These are phyloP conservation scores for Bradypus variegatus DNA, from an alignment of 2,797 vertebrate genomes.

Conservation along the genomic window DNA sequence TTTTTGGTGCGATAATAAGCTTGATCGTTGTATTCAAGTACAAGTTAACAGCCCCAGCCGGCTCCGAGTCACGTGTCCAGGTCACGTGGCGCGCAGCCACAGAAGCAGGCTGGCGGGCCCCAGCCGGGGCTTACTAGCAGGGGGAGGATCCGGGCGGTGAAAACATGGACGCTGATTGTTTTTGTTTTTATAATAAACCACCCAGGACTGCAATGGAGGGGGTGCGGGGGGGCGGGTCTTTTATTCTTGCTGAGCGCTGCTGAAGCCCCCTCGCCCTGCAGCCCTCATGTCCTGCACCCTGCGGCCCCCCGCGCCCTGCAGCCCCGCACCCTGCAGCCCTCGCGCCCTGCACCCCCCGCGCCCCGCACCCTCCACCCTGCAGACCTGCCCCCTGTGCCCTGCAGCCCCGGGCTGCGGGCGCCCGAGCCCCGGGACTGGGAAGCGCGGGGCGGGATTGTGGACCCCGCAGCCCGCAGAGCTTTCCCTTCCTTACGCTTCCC, in stretches of 20 bases:
- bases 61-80: conserved; percentile 58
- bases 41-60: conserved; percentile 52
- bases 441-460: too few species aligned
- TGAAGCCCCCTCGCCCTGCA: too few species aligned
- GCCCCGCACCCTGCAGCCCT: background rate
- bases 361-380: too few species aligned
- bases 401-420: too few species aligned
- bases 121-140: conserved; percentile 17
- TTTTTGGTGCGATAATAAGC: conserved; percentile 50
- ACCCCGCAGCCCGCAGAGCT: too few species aligned
- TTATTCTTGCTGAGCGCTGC: background rate
- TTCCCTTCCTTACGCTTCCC: too few species aligned
- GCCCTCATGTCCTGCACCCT: background rate
- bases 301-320: background rate
- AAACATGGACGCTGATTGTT: background rate
- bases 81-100: conserved; percentile 53
- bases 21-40: conserved; percentile 60
- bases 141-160: conserved; percentile 7
- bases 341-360: too few species aligned
- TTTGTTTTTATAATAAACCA: background rate
- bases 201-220: background rate
- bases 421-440: too few species aligned
- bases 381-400: too few species aligned
- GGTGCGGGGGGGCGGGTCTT: background rate
- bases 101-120: background rate